Conservation (phyloP, 1,140 invertebrate genomes). For the Idris sp. region DNA sequence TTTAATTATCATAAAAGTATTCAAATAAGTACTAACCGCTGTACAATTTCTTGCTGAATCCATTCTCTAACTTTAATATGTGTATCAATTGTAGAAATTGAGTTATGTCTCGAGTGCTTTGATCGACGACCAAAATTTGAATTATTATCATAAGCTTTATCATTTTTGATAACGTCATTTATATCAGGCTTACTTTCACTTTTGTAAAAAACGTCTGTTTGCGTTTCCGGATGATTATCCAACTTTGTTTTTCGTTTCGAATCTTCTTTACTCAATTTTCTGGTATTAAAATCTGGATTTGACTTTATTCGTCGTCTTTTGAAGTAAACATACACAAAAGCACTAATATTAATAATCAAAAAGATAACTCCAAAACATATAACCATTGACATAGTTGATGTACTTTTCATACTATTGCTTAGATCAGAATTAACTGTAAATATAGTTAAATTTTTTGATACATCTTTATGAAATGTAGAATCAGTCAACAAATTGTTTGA, state of each 20-base stretch:
- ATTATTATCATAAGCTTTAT: constrained; percentile 80
- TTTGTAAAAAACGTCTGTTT: constrained; percentile 69
- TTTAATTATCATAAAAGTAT: too few species aligned
- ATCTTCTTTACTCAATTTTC: constrained; percentile 67
- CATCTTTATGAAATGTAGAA: constrained; percentile 1
- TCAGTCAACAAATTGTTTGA: background rate
- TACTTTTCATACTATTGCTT: constrained; percentile 63
- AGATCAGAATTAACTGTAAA: constrained; percentile 21
- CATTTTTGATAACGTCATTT: constrained; percentile 76
- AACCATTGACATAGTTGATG: constrained; percentile 83
- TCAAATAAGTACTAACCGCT: constrained; percentile 72
- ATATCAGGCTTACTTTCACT: constrained; percentile 75
- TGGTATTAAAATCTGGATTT: constrained; percentile 73
- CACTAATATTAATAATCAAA: constrained; percentile 88
- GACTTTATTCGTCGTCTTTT: constrained; percentile 81
- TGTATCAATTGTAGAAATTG: constrained; percentile 88
- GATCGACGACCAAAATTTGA: constrained; percentile 82
- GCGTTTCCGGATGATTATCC: constrained; percentile 64
- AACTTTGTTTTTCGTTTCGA: constrained; percentile 56
- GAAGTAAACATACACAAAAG: constrained; percentile 87
- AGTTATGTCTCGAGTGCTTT: constrained; percentile 84
- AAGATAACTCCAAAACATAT: constrained; percentile 88
- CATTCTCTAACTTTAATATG: constrained; percentile 91
- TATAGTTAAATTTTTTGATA: constrained; percentile 15
- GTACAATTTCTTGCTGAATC: constrained; percentile 87